Conservation (phyloP, 2,113 vertebrate genomes). For the Aldabrachelys gigantea region DNA sequence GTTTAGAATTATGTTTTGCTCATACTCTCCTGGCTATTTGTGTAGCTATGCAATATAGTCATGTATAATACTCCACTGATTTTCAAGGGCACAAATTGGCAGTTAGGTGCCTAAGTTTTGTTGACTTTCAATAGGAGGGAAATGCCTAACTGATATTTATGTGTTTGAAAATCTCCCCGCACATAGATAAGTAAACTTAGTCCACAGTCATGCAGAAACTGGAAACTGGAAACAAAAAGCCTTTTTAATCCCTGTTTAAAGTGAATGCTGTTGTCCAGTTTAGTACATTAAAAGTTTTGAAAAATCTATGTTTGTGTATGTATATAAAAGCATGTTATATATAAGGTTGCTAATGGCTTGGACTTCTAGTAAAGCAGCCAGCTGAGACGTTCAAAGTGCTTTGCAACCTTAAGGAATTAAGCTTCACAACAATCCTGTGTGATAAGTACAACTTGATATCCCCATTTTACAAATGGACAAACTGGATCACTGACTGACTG, state of each 20-base stretch:
- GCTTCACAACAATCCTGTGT: background rate
- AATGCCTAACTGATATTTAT: no score
- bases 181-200: background rate
- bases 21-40: background rate
- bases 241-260: background rate
- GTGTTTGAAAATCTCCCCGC: background rate
- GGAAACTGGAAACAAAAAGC: background rate
- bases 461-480: background rate
- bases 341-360: background rate
- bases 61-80: background rate
- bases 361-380: background rate
- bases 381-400: background rate
- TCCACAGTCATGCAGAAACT: background rate
- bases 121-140: background rate
- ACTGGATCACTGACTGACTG: background rate
- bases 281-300: accelerated
- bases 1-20: background rate
- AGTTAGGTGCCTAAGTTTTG: background rate
- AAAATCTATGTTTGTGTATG: background rate
- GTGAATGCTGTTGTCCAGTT: background rate
- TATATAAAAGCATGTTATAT: background rate
- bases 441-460: background rate
- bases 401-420: background rate
- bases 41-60: background rate
- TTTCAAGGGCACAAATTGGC: background rate